These are phyloP conservation scores for Ia io DNA, from an alignment of 2,113 vertebrate genomes.

Conservation along the genomic window DNA sequence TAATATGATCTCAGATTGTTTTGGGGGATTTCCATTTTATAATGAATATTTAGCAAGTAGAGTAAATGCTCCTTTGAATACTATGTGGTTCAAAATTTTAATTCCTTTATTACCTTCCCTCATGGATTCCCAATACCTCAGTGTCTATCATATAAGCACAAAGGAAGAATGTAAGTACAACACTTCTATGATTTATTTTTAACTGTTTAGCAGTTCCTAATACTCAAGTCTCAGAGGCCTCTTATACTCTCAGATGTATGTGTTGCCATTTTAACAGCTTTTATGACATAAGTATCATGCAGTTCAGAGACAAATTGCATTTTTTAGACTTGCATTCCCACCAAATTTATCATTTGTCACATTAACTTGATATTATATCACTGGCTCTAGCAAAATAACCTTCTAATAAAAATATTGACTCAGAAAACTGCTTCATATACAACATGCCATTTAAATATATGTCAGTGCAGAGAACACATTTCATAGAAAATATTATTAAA, in stretches of 20 bases:
- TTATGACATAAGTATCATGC: constrained; percentile 48
- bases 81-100: constrained; percentile 38
- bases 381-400: neutral
- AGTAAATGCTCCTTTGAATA: constrained; percentile 50
- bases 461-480: neutral
- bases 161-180: constrained; percentile 47
- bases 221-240: neutral
- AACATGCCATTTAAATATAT: neutral
- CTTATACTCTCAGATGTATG: neutral
- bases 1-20: constrained; percentile 26
- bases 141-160: constrained; percentile 48
- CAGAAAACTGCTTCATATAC: neutral
- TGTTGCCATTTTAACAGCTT: constrained; percentile 43
- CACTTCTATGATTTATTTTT: constrained; percentile 56
- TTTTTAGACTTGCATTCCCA: neutral
- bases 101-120: neutral
- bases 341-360: neutral
- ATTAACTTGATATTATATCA: neutral
- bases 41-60: constrained; percentile 24
- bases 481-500: neutral
- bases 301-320: constrained; percentile 17
- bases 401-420: neutral
- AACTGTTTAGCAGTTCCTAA: constrained; percentile 52
- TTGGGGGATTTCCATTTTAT: neutral
- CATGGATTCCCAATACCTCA: constrained; percentile 18